phyloP scores from a whole-genome alignment of 2,888 invertebrate genomes.

The Muschampia plurimacula region DNA sequence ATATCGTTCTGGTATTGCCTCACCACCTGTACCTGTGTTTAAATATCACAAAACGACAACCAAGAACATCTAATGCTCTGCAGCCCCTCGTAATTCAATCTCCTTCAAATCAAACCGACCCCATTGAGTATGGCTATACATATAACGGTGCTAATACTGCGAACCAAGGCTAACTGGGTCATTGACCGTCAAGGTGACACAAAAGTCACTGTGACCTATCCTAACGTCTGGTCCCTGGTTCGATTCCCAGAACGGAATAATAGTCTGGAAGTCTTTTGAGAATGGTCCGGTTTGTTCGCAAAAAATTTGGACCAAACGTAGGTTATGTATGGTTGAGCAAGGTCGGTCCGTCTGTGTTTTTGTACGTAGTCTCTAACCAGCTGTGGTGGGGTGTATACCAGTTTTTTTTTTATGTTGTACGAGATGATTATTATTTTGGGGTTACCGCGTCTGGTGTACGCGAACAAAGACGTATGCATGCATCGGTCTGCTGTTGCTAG shows the following conservation, averaged over 20 bases:
- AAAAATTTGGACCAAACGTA: slow-evolving; percentile 47
- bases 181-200: slow-evolving; percentile 74
- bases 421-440: slow-evolving; percentile 3
- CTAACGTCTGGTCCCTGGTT: slow-evolving; percentile 58
- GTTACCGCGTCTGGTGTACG: neutral
- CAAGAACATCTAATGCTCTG: slow-evolving; percentile 1
- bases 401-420: slow-evolving; percentile 20
- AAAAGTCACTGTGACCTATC: slow-evolving; percentile 75
- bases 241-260: slow-evolving; percentile 69
- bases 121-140: slow-evolving; percentile 26
- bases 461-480: too few species aligned
- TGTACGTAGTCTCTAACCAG: slow-evolving; percentile 21
- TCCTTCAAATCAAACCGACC: slow-evolving; percentile 7
- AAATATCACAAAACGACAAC: slow-evolving; percentile 5
- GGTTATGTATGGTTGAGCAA: slow-evolving; percentile 44
- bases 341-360: slow-evolving; percentile 28
- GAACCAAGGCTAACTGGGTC: slow-evolving; percentile 57
- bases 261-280: slow-evolving; percentile 56
- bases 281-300: slow-evolving; percentile 49
- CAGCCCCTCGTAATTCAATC: slow-evolving; percentile 22
- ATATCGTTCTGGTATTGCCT: neutral
- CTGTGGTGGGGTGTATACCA: slow-evolving; percentile 27
- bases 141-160: slow-evolving; percentile 43
- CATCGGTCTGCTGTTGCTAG: too few species aligned
- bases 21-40: neutral